A percentile compares a stretch with the other conserved stretches of the same genome.
These are phyloP conservation scores for Mythimna loreyi DNA, from an alignment of 2,888 invertebrate genomes.

Conservation along the genomic window DNA sequence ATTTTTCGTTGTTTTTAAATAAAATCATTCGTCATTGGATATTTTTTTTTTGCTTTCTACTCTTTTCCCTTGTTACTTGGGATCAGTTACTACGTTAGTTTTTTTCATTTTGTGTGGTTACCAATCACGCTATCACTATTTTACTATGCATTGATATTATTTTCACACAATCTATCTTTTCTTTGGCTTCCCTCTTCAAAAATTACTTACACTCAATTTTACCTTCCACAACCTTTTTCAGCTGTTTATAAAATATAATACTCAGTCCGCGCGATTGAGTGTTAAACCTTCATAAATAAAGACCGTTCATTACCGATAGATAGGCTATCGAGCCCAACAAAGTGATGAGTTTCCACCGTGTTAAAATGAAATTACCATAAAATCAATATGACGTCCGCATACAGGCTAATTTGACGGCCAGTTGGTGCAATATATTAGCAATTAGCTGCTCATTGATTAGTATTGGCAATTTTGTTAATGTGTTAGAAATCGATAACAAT, in stretches of 20 bases:
- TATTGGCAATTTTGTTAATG: not conserved
- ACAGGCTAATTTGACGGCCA: constrained; percentile 33
- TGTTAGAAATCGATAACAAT: not conserved
- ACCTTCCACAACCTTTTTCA: not conserved
- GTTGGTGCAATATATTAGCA: constrained; percentile 32
- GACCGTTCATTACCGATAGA: constrained; percentile 26
- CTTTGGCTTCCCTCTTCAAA: not conserved
- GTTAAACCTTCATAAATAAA: constrained; percentile 28
- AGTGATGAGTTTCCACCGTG: constrained; percentile 39
- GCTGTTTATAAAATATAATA: constrained; percentile 5
- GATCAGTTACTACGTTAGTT: too few species aligned
- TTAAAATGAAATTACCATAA: constrained; percentile 54
- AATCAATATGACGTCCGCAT: constrained; percentile 35
- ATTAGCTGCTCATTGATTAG: constrained; percentile 32
- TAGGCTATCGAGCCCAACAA: constrained; percentile 5
- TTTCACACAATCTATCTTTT: too few species aligned
- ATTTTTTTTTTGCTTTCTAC: too few species aligned
- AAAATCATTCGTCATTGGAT: too few species aligned
- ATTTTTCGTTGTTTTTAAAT: too few species aligned
- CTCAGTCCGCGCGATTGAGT: constrained; percentile 15
- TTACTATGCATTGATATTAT: too few species aligned
- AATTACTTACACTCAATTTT: too few species aligned
- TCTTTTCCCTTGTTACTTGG: too few species aligned
- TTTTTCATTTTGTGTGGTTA: too few species aligned
- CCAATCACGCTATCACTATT: too few species aligned